Evolutionary conservation across 2,113 vertebrate genomes (phyloP).

Genomic region (Neodon shergylaensis): DNA sequence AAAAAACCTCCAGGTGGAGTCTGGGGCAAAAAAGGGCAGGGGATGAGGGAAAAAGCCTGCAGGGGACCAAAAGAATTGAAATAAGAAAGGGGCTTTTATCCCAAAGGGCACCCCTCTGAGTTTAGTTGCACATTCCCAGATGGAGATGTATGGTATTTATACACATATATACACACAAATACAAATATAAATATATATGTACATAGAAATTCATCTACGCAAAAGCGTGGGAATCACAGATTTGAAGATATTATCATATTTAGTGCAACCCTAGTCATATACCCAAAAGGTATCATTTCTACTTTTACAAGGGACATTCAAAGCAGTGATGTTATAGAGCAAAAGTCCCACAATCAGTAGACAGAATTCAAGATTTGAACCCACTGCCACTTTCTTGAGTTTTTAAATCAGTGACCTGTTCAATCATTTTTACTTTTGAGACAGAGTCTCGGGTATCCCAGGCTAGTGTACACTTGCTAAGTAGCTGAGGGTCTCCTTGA

Average conservation of each 20-base stretch:
- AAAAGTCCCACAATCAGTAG: not conserved
- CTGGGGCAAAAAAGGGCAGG: not conserved
- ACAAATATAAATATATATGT: not conserved
- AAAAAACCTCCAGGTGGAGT: not conserved
- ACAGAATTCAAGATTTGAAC: not conserved
- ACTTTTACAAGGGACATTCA: not conserved
- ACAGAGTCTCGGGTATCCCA: not conserved
- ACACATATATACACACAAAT: not conserved
- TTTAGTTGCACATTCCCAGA: not conserved
- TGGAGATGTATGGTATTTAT: not conserved
- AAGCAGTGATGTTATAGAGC: not conserved
- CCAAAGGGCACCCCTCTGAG: not conserved
- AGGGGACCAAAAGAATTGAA: not conserved
- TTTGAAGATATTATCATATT: not conserved
- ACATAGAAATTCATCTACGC: not conserved
- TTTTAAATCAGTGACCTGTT: not conserved
- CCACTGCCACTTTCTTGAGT: not conserved
- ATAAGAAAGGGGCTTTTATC: not conserved
- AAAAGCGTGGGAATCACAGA: not conserved
- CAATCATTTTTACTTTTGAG: not conserved
- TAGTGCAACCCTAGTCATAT: not conserved
- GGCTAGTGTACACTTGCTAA: not conserved
- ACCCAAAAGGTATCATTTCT: not conserved
- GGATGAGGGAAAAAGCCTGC: fast-evolving
- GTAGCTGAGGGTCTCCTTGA: not conserved